Base-by-base conservation (phyloP, 2,113 vertebrate genomes). In the Synodontis membranacea region DNA sequence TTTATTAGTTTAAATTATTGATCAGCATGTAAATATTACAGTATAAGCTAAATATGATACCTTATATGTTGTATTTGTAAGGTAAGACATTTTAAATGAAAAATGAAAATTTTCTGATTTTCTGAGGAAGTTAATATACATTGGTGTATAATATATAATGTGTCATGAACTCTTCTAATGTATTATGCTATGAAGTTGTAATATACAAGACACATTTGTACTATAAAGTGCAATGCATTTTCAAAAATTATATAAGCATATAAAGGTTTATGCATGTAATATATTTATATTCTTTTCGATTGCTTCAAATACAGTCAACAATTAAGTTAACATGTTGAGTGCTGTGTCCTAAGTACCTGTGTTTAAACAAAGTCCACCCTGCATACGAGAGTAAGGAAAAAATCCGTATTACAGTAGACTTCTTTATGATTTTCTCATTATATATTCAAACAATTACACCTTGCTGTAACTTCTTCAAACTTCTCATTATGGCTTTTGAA, bases 401-500 rank as follows among this genome's bases (percentile, higher is more conserved):
- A 84, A 84, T 42, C 68, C 46, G 37, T 58, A 62, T 34, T 76
- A 75, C 52, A 48, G 25, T 31, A 60, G 52, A 74, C 42, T 74
- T 39, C 42, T 74, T 70, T 58, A 46, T 44, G 52, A 56, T 76
- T 76, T 84, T 74, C 70, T 84, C 54, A 84, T 84, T 84, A 76
- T 17, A 46, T n/a, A 60, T 34, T 58, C 68, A 34, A 44, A 74
- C 46, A 31, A 83, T 68, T 83, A 66, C 19, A 68, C 74, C 46
- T 78, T 5, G 11, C 74, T 46, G 74, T 31, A 50, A 78, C 74
- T 50, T 78, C 74, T 50, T 31, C 46, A 34, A 68, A 68, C 81
- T 68, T 83, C 60, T 83, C 62, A 83, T 68, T 83, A 83, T 83
- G 46, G 50, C 39, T 58, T 75, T 72, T 74, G 54, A 84, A 83